Conservation (phyloP, 64 coral and sea anemone genomes). For the Montipora capricornis region DNA sequence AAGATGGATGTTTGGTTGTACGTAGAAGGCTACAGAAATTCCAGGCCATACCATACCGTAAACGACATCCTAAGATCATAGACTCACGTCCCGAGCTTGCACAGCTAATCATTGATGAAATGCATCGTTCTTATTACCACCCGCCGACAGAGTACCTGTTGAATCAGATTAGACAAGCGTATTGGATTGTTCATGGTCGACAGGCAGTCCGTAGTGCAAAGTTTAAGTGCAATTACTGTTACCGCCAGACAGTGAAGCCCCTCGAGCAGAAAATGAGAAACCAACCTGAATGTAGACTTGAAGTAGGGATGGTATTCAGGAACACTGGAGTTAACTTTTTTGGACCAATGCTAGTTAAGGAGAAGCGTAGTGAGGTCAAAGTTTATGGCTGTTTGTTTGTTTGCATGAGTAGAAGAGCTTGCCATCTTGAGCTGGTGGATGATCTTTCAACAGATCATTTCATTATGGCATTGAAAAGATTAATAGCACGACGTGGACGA, state of each 20-base stretch:
- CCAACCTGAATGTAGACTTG: no score
- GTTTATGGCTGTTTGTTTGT: no score
- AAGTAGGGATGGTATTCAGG: no score
- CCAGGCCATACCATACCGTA: background rate
- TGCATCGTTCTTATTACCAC: background rate
- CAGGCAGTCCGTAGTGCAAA: background rate
- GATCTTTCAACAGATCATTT: conserved; percentile 25
- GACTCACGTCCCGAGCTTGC: no score
- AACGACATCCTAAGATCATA: background rate
- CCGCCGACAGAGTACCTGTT: conserved; percentile 12
- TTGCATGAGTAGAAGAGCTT: no score
- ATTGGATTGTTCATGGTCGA: background rate
- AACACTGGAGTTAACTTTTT: conserved; percentile 48
- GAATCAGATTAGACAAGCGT: conserved; percentile 6
- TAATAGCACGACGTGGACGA: background rate
- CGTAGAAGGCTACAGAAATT: background rate
- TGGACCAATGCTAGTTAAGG: conserved; percentile 37
- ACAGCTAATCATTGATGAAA: no score
- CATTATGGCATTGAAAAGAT: conserved; percentile 40
- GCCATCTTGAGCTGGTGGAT: background rate
- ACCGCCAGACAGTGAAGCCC: background rate
- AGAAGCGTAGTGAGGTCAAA: background rate
- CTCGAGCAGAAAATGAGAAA: no score
- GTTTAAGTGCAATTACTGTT: conserved; percentile 37
- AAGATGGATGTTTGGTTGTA: conserved; percentile 5